Conservation (phyloP, 2,888 invertebrate species). For the Phoronis australis region DNA sequence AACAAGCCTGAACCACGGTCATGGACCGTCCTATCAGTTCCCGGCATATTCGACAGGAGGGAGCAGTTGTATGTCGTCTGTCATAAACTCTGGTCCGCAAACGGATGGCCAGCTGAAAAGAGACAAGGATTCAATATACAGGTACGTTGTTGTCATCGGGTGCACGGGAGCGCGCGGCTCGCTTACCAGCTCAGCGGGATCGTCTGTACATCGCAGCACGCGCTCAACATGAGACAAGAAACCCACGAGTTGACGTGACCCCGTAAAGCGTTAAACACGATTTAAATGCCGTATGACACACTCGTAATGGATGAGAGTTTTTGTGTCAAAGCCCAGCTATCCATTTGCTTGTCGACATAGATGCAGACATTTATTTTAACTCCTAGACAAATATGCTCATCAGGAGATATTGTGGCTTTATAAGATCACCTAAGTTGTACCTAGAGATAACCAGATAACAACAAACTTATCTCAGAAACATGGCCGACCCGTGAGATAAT, state of each 20-base stretch:
- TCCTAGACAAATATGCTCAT: no score
- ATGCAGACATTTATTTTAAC: no score
- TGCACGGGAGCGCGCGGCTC: not conserved
- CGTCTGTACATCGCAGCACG: not conserved
- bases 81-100: no score
- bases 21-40: constrained; percentile 26
- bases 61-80: no score
- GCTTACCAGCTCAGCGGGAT: not conserved
- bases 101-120: constrained; percentile 71
- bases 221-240: not conserved
- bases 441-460: no score
- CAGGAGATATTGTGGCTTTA: not conserved
- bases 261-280: not conserved
- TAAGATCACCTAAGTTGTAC: no score
- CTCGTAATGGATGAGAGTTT: no score
- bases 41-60: constrained; percentile 30
- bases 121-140: constrained; percentile 97
- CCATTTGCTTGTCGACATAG: no score
- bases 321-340: no score
- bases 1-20: constrained; percentile 24
- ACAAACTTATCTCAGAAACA: no score
- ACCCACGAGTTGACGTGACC: not conserved
- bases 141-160: no score
- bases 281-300: no score
- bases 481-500: not conserved